Evolutionary conservation across 2,888 invertebrate genomes (phyloP), one percentile per base, ranked within the genome.

Genomic region (Melinaea marsaeus): DNA sequence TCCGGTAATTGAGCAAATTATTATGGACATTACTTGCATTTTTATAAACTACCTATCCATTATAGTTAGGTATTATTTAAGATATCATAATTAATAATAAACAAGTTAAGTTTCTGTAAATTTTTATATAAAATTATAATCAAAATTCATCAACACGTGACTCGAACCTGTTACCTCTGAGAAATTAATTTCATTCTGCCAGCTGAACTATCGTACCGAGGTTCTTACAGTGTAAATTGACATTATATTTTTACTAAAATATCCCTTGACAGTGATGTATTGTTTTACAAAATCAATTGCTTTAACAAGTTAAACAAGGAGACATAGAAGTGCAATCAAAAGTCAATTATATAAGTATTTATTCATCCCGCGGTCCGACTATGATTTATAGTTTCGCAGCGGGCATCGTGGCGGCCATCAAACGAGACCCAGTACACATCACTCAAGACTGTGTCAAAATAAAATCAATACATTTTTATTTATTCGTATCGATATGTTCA

Each of bases 381-480:
- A 90, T 90, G 90, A 90, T 90, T 89, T 89, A 90, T 90, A 86
- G 88, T 85, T 85, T 88, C 90, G 85, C 89, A 88, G 90, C 89
- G 78, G 89, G 90, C 81, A 75, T 87, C 89, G 86, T 85, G 84
- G 79, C 76, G 81, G 80, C 83, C 85, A 86, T 85, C 85, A 83
- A 85, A 89, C 90, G 89, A 90, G 63, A 59, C 55, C 59, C 33
- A 60, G 60, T 48, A 58, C 68, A 66, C 66, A 60, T 60, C 47
- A 61, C 57, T 64, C 60, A 58, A 59, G 55, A 51, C 32, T 51
- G 32, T 32, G 32, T 51, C 32, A 51, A 51, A 32, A 51, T 51
- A 51, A 51, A 32, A 51, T 32, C 42, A 42, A 9, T 22, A 7
- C 11, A 32, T 51, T 32, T 51, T 51, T 32, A 7, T 51, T n/a